A percentile compares a stretch with the other conserved stretches of the same genome.
phyloP scores from a whole-genome alignment of 1,140 invertebrate genomes.

The Hycleus cichorii region DNA sequence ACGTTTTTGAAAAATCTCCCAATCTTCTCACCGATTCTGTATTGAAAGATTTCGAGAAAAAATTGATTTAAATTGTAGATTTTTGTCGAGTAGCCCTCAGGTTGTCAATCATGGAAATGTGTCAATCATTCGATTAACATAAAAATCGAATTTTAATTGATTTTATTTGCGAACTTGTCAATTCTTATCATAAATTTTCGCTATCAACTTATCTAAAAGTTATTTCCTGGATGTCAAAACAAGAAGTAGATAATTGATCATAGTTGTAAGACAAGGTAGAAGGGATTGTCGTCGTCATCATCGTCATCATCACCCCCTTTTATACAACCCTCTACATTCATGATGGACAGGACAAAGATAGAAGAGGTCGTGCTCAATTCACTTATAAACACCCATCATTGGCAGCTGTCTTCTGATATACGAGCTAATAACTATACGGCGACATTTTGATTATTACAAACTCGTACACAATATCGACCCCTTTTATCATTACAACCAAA shows the following conservation, averaged over 20 bases:
- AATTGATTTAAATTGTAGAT: too few relatives aligned
- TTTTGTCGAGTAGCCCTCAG: not conserved
- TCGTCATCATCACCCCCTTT: not conserved
- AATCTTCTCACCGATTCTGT: not conserved
- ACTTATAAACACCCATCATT: constrained; percentile 25
- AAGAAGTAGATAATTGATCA: constrained; percentile 37
- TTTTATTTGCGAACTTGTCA: not conserved
- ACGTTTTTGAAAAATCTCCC: not conserved
- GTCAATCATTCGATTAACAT: not conserved
- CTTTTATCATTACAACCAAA: constrained; percentile 7
- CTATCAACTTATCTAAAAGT: constrained; percentile 31
- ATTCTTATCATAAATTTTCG: constrained; percentile 4
- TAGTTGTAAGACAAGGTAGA: constrained; percentile 24
- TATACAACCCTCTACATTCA: constrained; percentile 2
- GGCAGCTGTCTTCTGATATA: constrained; percentile 38
- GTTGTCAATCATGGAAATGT: constrained; percentile 2
- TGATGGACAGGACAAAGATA: constrained; percentile 12
- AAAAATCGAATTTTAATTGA: not conserved
- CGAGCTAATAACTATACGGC: constrained; percentile 31
- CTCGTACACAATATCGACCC: constrained; percentile 7
- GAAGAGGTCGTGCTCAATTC: constrained; percentile 17
- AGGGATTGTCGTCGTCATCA: constrained; percentile 11
- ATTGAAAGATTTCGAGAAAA: too few relatives aligned
- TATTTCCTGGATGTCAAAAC: constrained; percentile 37
- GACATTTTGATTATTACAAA: constrained; percentile 32